Conservation (phyloP, 1,140 invertebrate species). For the Hylaeus anthracinus region DNA sequence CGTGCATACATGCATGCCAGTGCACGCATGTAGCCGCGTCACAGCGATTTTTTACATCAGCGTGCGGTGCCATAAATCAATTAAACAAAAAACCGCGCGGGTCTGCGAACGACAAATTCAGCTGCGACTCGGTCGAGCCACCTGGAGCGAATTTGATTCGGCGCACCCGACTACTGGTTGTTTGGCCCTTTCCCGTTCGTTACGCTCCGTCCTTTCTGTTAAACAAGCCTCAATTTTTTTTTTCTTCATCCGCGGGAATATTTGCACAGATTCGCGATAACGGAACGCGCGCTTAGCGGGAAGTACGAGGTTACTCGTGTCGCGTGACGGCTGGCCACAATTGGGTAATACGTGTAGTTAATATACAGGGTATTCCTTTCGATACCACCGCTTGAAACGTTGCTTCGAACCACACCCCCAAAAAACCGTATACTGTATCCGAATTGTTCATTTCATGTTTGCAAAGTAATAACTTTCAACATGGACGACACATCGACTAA, state of each 20-base stretch:
- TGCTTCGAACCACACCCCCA: no score
- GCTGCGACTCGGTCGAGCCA: constrained; percentile 40
- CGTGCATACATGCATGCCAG: neutral
- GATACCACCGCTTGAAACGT: no score
- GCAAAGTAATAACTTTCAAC: no score
- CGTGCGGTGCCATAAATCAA: constrained; percentile 48
- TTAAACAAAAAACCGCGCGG: constrained; percentile 46
- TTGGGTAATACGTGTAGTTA: neutral
- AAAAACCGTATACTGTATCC: no score
- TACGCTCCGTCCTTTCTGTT: constrained; percentile 4
- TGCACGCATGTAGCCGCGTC: neutral
- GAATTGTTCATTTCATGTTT: no score
- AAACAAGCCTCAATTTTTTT: neutral
- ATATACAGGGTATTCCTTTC: neutral
- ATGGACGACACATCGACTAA: no score
- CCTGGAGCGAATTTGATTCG: constrained; percentile 43
- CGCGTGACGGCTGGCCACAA: neutral
- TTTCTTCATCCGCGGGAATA: neutral
- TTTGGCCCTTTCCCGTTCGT: constrained; percentile 27
- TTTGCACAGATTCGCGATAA: neutral
- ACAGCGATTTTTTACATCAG: constrained; percentile 45
- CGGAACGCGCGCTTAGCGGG: neutral
- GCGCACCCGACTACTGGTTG: neutral
- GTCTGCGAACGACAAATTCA: constrained; percentile 48
- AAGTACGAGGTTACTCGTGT: neutral